A percentile compares a stretch with the other conserved stretches of the same genome.
Evolutionary conservation across 2,113 vertebrate genomes (phyloP).

Genomic region (Rhinolophus ferrumequinum): DNA sequence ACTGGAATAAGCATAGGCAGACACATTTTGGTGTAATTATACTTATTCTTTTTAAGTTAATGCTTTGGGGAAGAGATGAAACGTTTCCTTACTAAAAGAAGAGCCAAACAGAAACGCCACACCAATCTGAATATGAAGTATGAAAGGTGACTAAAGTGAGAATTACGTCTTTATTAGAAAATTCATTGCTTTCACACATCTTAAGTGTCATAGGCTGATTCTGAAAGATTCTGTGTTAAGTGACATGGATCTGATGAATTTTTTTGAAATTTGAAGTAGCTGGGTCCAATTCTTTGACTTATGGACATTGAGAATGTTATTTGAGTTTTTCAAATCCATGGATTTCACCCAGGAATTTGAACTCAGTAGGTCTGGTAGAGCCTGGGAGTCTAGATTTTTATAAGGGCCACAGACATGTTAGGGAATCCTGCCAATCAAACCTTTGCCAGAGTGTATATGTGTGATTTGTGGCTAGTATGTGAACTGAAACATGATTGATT

Average conservation of each 20-base stretch:
- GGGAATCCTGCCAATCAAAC: background rate
- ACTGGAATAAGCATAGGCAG: background rate
- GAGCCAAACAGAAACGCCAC: background rate
- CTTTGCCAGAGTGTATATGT: background rate
- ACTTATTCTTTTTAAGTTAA: background rate
- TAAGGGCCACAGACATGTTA: background rate
- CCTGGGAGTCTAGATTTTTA: background rate
- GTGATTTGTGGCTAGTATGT: conserved; percentile 6
- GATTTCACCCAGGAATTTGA: background rate
- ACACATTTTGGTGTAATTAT: background rate
- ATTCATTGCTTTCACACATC: background rate
- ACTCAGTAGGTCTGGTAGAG: background rate
- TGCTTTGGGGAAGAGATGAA: background rate
- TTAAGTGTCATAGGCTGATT: background rate
- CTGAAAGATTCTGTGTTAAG: background rate
- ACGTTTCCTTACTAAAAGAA: background rate
- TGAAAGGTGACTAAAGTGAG: background rate
- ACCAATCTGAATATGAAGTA: background rate
- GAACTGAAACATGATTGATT: background rate
- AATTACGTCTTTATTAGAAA: background rate
- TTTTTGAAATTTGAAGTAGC: background rate
- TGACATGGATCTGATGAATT: background rate
- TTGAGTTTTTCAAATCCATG: background rate
- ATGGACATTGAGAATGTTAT: background rate
- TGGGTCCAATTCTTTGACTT: background rate